Evolutionary conservation across 2,888 invertebrate species (phyloP), one percentile per base, ranked within the genome.

Genomic region (Ochlodes sylvanus): DNA sequence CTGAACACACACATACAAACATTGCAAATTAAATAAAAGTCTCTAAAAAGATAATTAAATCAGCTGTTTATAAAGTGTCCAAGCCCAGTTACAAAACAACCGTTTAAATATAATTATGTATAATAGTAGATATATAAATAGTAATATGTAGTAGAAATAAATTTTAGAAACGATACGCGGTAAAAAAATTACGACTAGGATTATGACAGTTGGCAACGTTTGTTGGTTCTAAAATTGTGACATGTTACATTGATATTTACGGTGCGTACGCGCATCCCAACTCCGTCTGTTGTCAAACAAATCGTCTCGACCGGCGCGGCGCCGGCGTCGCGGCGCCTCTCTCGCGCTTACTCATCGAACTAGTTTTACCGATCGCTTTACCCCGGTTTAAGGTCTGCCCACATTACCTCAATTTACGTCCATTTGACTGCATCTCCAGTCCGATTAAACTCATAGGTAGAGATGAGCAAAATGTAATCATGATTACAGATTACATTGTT

Each of bases 261-360:
- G 42, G 56, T 44, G 56, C 34, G 57, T 57, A 56, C 38, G 12
- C 47, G 27, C 63, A 56, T n/a, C 17, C 7, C 41, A 21, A 27
- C 52, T 44, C 65, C 15, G 58, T 47, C 55, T 71, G 68, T 69
- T 68, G 69, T 66, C 69, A 68, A 71, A 71, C 69, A 71, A 62
- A 68, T 68, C 12, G 50, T 12, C 61, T 50, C n/a, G n/a, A n/a
- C n/a, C n/a, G n/a, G n/a, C n/a, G 47, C 52, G 60, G 41, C 57
- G 42, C 21, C 17, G 21, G 17, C 21, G 27, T 21, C 52, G 52
- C 52, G 21, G 14, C 21, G 21, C 52, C 7, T 50, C 38, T 55
- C 42, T 44, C 55, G 32, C 56, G 42, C 65, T 69, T 64, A 70
- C 57, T 72, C 72, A 72, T 47, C 27, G 32, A 44, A 58, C 66